phyloP scores from a whole-genome alignment of 2,113 vertebrate species.

The Machaerirhynchus nigripectus region DNA sequence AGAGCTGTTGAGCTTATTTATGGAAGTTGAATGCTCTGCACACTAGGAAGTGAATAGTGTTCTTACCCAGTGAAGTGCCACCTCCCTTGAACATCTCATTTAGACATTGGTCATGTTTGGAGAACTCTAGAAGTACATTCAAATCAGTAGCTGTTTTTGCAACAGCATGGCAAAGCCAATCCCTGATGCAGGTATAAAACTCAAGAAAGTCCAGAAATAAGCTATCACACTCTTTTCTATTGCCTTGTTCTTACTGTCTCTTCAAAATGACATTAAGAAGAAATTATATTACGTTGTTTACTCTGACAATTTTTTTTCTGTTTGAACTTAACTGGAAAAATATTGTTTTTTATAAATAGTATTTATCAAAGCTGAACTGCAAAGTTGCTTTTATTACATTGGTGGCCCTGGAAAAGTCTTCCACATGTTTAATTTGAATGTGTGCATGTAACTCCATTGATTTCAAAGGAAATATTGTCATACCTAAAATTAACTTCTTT shows the following conservation, averaged over 20 bases:
- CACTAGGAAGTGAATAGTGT: conserved; percentile 57
- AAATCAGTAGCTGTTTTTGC: conserved; percentile 53
- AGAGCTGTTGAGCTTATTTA: conserved; percentile 67
- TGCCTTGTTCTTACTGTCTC: not conserved
- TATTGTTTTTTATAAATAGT: conserved; percentile 51
- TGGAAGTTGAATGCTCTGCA: conserved; percentile 71
- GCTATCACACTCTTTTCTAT: conserved; percentile 17
- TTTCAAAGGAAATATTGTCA: not conserved
- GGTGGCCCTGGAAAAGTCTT: not conserved
- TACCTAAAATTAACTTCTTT: not conserved
- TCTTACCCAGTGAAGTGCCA: conserved; percentile 57
- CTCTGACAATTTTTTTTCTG: conserved; percentile 6
- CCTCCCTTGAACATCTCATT: conserved; percentile 45
- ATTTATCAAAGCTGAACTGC: conserved; percentile 69
- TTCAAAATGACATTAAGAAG: conserved; percentile 41
- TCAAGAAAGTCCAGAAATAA: conserved; percentile 62
- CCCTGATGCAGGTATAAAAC: conserved; percentile 55
- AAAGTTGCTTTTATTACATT: conserved; percentile 38
- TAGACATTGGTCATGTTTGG: conserved; percentile 51
- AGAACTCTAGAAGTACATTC: conserved; percentile 48
- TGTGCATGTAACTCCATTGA: not conserved
- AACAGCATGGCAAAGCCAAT: conserved; percentile 30
- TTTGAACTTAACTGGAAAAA: conserved; percentile 59
- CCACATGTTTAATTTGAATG: not conserved
- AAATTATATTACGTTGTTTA: not conserved